Evolutionary conservation across 2,888 invertebrate species (phyloP), one percentile per base, ranked within the genome.

Genomic region (Epirrhoe tristata): DNA sequence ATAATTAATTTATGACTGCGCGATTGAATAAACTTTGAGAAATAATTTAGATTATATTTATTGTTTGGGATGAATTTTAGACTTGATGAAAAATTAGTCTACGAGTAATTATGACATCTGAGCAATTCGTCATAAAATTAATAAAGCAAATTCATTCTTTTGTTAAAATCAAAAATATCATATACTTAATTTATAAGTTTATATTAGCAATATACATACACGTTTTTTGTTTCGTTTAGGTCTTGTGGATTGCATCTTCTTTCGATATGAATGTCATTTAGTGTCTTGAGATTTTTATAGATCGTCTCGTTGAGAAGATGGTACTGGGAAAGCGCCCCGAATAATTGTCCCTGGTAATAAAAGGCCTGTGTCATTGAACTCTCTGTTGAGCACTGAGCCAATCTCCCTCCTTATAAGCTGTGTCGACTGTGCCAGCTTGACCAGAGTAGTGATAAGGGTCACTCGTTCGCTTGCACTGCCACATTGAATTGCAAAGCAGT

Each of bases 401-500:
- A 43, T 57, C 52, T 10, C 31, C 31, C 52, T 51, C 10, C 16
- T 46, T 52, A 43, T 63, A 36, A 53, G 57, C 63, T 63, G 48
- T 54, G 36, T n/a, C 12, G 36, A 52, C 54, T 39, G 31, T 32
- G 14, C 16, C 65, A 56, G 74, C 74, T 70, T 77, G 80, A 79
- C 79, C 78, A 76, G 76, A 70, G 36, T 70, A 78, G 74, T 65
- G 83, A 83, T 82, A 82, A 86, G 86, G 86, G 86, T 87, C 89
- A 88, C 87, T 87, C 87, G 83, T 84, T 84, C 82, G 79, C 82
- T 82, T 81, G 83, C 72, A 67, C 24, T 24, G 67, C 77, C 80
- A 83, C 83, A 90, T 90, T 89, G 89, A 88, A 90, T 88, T 89
- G 89, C 87, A 88, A 88, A 90, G 76, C 81, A 84, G 83, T 82